Evolutionary conservation across 2,888 invertebrate genomes (phyloP).

Genomic region (Priocnemis perturbator): DNA sequence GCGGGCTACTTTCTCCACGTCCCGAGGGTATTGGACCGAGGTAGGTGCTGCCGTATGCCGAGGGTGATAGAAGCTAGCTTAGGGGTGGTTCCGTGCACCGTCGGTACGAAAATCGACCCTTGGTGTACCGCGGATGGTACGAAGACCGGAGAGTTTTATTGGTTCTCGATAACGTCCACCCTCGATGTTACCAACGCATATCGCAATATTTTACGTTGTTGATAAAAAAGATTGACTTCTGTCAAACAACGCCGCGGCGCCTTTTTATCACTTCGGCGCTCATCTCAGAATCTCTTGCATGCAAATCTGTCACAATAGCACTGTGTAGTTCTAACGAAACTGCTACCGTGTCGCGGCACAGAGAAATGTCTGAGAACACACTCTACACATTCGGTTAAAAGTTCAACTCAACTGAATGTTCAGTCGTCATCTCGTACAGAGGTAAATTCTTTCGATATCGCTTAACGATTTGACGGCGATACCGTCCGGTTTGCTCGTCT

Average conservation of each 20-base stretch:
- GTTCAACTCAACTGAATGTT: too few relatives aligned
- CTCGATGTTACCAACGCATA: slow-evolving; percentile 1
- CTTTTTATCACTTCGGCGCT: background rate
- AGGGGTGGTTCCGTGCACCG: slow-evolving; percentile 5
- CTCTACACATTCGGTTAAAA: too few relatives aligned
- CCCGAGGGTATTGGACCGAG: background rate
- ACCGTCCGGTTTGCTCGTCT: too few relatives aligned
- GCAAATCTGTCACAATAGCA: background rate
- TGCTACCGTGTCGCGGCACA: background rate
- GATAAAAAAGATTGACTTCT: slow-evolving; percentile 3
- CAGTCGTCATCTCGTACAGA: too few relatives aligned
- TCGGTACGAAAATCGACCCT: slow-evolving; percentile 51
- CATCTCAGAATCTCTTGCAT: background rate
- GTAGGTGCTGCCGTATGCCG: slow-evolving; percentile 59
- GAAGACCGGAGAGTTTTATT: background rate
- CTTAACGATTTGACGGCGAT: too few relatives aligned
- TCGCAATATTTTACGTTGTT: background rate
- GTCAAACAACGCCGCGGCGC: background rate
- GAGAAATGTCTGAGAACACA: too few relatives aligned
- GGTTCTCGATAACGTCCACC: slow-evolving; percentile 5
- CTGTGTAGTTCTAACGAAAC: background rate
- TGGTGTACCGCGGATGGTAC: slow-evolving; percentile 27
- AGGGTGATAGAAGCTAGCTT: background rate
- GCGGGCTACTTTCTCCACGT: too few relatives aligned
- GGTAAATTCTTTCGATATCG: too few relatives aligned